Base-by-base conservation (phyloP, 23 tunicate genomes). In the Phallusia fumigata region DNA sequence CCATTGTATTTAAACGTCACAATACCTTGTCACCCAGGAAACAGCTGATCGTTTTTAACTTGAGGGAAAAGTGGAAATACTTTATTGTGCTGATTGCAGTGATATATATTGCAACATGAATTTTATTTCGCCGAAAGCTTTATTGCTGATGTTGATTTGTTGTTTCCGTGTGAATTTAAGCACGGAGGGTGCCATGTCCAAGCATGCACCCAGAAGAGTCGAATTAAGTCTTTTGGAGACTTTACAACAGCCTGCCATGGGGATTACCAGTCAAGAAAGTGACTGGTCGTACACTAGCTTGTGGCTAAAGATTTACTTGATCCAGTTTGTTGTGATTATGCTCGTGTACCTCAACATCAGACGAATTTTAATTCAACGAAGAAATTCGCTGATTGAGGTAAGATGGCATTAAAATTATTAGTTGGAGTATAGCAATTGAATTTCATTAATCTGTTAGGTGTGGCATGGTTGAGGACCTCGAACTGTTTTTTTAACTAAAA, bases 1-100 rank as follows among this genome's bases (percentile, higher is more conserved):
- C 58, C n/a, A 18, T n/a, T n/a, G 33, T 19, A 80, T 80, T 26
- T 15, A 80, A 80, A 80, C 74, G 31, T 80, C 79, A 52, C 33
- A 80, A 80, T 44, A 13, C 33, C 12, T 69, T 24, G 32, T 69
- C 31, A 69, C 31, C 76, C 32, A 12, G 76, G 13, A 12, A 24
- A 69, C 32, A 24, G 32, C 31, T 69, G 31, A 30, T 30, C 12
- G 32, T 21, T 11, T 24, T 69, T 69, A 15, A 24, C 32, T 26
- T 18, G 21, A 18, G 24, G 76, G 21, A 69, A 69, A 69, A 69
- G 21, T 24, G 31, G 76, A 24, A 69, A 69, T 69, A 15, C 13
- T 69, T 18, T 69, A n/a, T 69, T 12, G 32, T 15, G 76, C 13
- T 69, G 31, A 24, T 21, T 15, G 76, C 76, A 69, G 58, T 51